Percentiles rank a stretch among this genome's conserved stretches.
phyloP scores from a whole-genome alignment of 2,113 vertebrate species.

The Sylvia atricapilla region DNA sequence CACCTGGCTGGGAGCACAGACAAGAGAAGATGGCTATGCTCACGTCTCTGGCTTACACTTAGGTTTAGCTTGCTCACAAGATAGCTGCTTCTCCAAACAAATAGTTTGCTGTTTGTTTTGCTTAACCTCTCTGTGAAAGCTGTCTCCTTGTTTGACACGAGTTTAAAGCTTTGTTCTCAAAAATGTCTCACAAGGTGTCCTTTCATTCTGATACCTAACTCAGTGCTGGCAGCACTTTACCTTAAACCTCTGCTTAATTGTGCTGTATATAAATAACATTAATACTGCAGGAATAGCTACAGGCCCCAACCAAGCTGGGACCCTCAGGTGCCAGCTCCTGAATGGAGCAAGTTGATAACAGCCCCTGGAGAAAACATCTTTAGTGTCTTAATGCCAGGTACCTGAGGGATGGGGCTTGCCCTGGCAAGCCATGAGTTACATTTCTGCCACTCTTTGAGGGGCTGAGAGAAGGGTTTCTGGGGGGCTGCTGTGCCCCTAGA shows the following conservation, averaged over 20 bases:
- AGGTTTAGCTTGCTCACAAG: background rate
- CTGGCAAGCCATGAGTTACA: accelerated
- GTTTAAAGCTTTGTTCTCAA: background rate
- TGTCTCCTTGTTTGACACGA: background rate
- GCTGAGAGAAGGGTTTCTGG: background rate
- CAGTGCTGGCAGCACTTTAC: background rate
- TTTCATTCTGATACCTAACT: background rate
- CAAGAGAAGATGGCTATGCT: background rate
- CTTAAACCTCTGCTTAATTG: conserved; percentile 30
- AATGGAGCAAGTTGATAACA: background rate
- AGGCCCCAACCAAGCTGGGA: background rate
- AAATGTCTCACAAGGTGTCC: background rate
- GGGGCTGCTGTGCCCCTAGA: background rate
- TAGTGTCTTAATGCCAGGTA: background rate
- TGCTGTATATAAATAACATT: conserved; percentile 22
- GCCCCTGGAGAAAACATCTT: background rate
- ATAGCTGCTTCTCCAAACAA: background rate
- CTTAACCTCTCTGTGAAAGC: background rate
- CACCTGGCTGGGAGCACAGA: background rate
- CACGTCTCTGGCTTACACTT: background rate
- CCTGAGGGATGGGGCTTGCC: background rate
- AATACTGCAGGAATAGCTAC: background rate
- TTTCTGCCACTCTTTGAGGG: background rate
- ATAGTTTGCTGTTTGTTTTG: background rate
- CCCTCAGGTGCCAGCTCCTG: background rate